phyloP scores from a whole-genome alignment of 1,140 invertebrate genomes.

The Paraescarpia echinospica region DNA sequence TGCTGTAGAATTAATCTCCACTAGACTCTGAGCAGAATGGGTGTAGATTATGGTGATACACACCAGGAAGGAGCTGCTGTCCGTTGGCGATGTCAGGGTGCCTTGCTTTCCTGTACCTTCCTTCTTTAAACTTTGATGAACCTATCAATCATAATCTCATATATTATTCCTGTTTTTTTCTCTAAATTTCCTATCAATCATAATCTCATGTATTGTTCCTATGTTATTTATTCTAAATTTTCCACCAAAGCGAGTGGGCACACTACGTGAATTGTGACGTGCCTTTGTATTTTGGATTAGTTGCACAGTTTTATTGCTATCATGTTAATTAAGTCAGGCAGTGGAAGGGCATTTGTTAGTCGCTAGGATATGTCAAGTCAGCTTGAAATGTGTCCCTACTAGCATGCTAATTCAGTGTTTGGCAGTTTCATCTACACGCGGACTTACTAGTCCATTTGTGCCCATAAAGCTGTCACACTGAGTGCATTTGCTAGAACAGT shows the following conservation, averaged over 20 bases:
- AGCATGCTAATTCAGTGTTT: neutral
- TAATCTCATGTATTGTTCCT: too few relatives aligned
- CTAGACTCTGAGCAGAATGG: neutral
- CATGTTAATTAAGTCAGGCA: neutral
- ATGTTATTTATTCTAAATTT: too few relatives aligned
- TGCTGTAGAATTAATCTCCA: neutral
- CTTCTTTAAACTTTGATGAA: too few relatives aligned
- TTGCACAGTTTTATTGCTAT: neutral
- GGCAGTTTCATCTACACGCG: neutral
- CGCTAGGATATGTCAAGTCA: neutral
- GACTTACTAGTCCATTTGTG: neutral
- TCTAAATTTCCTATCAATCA: too few relatives aligned
- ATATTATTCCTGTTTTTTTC: too few relatives aligned
- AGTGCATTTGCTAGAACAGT: neutral
- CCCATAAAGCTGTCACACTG: neutral
- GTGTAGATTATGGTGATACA: neutral
- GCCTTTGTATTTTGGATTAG: neutral
- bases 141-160: too few relatives aligned
- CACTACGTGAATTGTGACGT: neutral
- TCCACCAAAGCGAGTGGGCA: neutral
- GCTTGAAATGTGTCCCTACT: neutral
- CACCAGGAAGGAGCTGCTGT: neutral
- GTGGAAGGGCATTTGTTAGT: neutral
- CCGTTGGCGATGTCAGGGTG: too few relatives aligned
- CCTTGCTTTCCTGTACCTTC: too few relatives aligned